Evolutionary conservation across 1,140 invertebrate species (phyloP), one percentile per base, ranked within the genome.

Genomic region (Zaprionus ornatus): DNA sequence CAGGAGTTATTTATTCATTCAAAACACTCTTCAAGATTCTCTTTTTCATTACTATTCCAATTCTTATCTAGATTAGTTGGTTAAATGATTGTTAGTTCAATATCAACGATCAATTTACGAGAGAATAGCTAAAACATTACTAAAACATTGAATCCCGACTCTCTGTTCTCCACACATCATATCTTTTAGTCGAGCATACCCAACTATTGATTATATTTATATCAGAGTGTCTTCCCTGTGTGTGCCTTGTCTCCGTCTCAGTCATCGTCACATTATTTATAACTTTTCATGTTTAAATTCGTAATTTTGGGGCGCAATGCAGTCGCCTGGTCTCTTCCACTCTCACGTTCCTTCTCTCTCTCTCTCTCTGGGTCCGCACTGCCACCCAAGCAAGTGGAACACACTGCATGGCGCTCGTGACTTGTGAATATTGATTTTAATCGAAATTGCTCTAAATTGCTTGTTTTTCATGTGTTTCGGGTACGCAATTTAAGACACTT

Each of bases 271-370:
- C 80, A 90, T 88, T 85, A 88, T 88, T 88, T 88, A 88, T 88
- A 90, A 90, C 81, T 79, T 90, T 90, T 81, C 84, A 90, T 90
- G 85, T 90, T 84, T 84, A 88, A 88, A 90, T 88, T 90, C 88
- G 85, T 88, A 88, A 88, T 84, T 90, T 88, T 79, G 75, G 55
- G 40, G 77, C 80, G 72, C 76, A 82, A 81, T 79, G 57, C 62
- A 77, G 66, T 42, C 37, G 29, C 56, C 61, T 60, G 37, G 25
- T 54, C 54, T 12, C 17, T 23, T 13, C 13, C 23, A 0, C n/a
- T 19, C 42, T 27, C 23, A 77, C 55, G 15, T 19, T n/a, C 27
- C 37, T 35, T 40, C 25, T 52, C 42, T 45, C 37, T 48, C n/a
- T n/a, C n/a, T n/a, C n/a, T n/a, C n/a, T n/a, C n/a, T 62, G 48